phyloP scores from a whole-genome alignment of 2,113 vertebrate species.

The Macroglossus sobrinus region DNA sequence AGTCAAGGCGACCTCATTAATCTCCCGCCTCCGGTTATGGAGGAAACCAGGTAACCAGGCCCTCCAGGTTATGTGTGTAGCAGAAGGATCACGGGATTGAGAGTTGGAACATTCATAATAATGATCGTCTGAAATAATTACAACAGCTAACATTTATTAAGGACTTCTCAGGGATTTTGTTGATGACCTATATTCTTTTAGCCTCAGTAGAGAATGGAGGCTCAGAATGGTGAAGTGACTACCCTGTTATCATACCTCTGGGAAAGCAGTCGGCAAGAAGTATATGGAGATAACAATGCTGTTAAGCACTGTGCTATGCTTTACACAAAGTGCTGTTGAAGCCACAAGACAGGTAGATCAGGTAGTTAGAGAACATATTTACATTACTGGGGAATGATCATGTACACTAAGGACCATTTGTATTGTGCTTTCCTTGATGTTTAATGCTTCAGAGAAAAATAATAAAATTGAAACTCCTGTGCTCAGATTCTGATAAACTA shows the following conservation, averaged over 20 bases:
- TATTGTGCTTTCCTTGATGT: not conserved
- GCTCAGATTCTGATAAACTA: not conserved
- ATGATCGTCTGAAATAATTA: not conserved
- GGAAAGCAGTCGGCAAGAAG: not conserved
- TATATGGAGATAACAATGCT: not conserved
- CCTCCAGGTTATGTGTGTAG: not conserved
- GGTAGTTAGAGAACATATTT: not conserved
- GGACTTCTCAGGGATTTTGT: not conserved
- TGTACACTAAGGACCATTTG: not conserved
- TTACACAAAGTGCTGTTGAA: not conserved
- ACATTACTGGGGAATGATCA: not conserved
- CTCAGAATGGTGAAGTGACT: not conserved
- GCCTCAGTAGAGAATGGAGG: not conserved
- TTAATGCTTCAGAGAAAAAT: not conserved
- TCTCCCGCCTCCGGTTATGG: not conserved
- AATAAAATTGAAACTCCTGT: not conserved
- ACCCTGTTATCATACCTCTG: not conserved
- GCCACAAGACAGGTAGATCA: fast-evolving
- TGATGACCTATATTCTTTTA: not conserved
- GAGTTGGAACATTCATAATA: not conserved
- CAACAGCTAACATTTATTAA: not conserved
- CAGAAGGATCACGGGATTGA: not conserved
- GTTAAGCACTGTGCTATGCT: fast-evolving
- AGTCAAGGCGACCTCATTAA: not conserved
- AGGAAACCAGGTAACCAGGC: not conserved